These are phyloP conservation scores for Laspeyria flexula DNA, from an alignment of 2,888 invertebrate species.

Conservation along the genomic window DNA sequence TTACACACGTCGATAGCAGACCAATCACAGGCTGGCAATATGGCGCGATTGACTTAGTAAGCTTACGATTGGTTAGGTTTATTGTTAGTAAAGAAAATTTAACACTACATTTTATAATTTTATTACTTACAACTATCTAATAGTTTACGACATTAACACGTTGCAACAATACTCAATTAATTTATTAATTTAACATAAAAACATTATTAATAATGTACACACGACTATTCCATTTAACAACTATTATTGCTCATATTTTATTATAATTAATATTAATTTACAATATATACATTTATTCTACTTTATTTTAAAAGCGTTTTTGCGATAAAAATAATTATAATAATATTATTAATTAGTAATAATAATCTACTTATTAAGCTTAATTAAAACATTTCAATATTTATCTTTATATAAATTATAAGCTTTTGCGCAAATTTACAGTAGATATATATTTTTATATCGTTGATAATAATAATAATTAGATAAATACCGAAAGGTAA, in stretches of 20 bases:
- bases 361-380: neutral
- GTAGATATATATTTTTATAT: too few relatives aligned
- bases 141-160: slow-evolving; percentile 49
- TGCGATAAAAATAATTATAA: slow-evolving; percentile 3
- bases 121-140: slow-evolving; percentile 42
- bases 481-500: too few relatives aligned
- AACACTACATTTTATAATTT: slow-evolving; percentile 42
- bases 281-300: slow-evolving; percentile 44
- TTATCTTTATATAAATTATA: neutral
- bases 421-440: neutral
- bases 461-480: too few relatives aligned
- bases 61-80: too few relatives aligned
- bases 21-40: too few relatives aligned
- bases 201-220: slow-evolving; percentile 45
- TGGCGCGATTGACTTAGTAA: too few relatives aligned
- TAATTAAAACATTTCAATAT: neutral
- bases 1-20: too few relatives aligned
- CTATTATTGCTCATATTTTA: slow-evolving; percentile 58
- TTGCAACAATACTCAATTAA: slow-evolving; percentile 51
- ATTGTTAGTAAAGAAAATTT: slow-evolving; percentile 10
- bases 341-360: neutral
- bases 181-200: slow-evolving; percentile 45
- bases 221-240: slow-evolving; percentile 44
- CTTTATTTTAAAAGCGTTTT: slow-evolving; percentile 33
- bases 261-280: slow-evolving; percentile 35